These are phyloP conservation scores for Xenops minutus DNA, from an alignment of 2,797 vertebrate species.

Conservation along the genomic window DNA sequence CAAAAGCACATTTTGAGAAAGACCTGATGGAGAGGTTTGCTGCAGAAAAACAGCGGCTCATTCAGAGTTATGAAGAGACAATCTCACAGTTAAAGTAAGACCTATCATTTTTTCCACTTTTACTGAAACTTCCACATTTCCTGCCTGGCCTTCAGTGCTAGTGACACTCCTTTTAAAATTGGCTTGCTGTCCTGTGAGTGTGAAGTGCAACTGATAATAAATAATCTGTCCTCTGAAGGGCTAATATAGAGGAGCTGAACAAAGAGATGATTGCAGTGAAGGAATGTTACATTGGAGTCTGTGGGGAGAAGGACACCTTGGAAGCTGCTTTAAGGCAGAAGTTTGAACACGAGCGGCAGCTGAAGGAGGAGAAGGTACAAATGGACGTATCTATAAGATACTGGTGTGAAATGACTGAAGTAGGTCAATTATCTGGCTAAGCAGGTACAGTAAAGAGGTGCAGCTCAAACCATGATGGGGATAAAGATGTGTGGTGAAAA, in stretches of 20 bases:
- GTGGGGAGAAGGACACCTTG: slow-evolving; percentile 87
- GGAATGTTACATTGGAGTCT: slow-evolving; percentile 92
- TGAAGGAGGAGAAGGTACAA: slow-evolving; percentile 81
- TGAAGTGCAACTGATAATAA: neutral
- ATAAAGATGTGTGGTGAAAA: neutral
- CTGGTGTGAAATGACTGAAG: neutral
- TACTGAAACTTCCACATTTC: neutral
- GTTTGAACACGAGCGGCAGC: slow-evolving; percentile 72
- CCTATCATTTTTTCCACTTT: neutral
- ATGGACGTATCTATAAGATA: neutral
- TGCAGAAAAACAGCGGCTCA: slow-evolving; percentile 78
- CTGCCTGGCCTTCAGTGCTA: neutral
- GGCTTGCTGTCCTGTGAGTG: neutral
- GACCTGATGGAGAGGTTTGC: slow-evolving; percentile 80
- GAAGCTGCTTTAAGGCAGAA: slow-evolving; percentile 75
- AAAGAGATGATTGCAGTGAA: slow-evolving; percentile 86
- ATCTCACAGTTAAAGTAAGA: slow-evolving; percentile 83
- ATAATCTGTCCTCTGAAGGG: slow-evolving; percentile 70
- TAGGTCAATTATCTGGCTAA: neutral
- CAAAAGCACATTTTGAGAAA: slow-evolving; percentile 82
- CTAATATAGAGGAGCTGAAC: slow-evolving; percentile 80
- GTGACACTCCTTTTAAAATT: neutral
- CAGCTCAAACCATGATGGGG: neutral
- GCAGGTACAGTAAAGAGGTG: neutral
- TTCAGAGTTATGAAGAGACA: slow-evolving; percentile 78